Percentiles rank a stretch among this genome's conserved stretches.
These are phyloP conservation scores for Selenia dentaria DNA, from an alignment of 2,888 invertebrate genomes.

Conservation along the genomic window DNA sequence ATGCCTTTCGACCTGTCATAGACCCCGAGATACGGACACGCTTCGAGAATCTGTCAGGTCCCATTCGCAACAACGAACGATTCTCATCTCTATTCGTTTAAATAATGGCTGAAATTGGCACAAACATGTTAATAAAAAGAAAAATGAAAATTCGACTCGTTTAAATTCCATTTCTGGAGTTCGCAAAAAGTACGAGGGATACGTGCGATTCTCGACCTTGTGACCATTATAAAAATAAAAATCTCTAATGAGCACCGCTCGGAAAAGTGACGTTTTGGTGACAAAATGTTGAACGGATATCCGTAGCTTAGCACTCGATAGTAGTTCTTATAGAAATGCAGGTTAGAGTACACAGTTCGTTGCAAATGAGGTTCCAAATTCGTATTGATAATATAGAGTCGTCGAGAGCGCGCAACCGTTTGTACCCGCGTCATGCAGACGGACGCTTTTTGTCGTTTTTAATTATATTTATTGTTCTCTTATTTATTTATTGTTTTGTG, in stretches of 20 bases:
- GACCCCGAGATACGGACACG: slow-evolving; percentile 41
- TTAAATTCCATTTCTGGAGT: slow-evolving; percentile 74
- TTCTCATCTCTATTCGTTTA: slow-evolving; percentile 58
- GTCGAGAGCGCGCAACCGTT: slow-evolving; percentile 69
- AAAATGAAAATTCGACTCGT: slow-evolving; percentile 72
- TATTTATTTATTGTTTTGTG: slow-evolving; percentile 80
- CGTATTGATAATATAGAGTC: slow-evolving; percentile 71
- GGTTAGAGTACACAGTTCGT: slow-evolving; percentile 44
- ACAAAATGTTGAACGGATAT: slow-evolving; percentile 73
- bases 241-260: slow-evolving; percentile 70
- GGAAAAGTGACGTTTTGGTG: slow-evolving; percentile 69
- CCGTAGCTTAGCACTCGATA: slow-evolving; percentile 37
- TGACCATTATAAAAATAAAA: slow-evolving; percentile 62
- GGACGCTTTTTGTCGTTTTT: slow-evolving; percentile 80
- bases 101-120: slow-evolving; percentile 55
- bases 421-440: slow-evolving; percentile 75
- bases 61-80: slow-evolving; percentile 44
- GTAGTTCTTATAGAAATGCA: slow-evolving; percentile 41
- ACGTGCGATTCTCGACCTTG: slow-evolving; percentile 55
- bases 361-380: slow-evolving; percentile 42
- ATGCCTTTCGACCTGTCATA: slow-evolving; percentile 50
- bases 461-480: slow-evolving; percentile 83
- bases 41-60: slow-evolving; percentile 59
- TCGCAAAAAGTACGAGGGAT: slow-evolving; percentile 49
- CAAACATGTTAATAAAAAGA: slow-evolving; percentile 53